Conservation (phyloP, 2,797 vertebrate species). For the Macropodus opercularis region DNA sequence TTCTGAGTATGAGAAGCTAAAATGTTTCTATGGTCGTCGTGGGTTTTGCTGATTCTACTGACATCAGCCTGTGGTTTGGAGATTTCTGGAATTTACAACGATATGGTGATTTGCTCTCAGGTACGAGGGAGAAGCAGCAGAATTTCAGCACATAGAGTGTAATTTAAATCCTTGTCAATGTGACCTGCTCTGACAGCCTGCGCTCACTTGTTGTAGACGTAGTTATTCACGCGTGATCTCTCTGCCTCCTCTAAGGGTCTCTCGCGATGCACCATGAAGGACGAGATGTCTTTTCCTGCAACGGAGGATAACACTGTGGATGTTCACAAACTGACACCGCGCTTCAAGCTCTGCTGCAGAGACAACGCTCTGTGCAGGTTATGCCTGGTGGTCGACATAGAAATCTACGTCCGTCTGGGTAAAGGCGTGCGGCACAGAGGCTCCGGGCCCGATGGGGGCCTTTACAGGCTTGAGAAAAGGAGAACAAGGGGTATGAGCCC, state of each 20-base stretch:
- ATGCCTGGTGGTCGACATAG: slow-evolving; percentile 80
- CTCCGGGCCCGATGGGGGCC: slow-evolving; percentile 38
- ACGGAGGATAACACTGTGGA: slow-evolving; percentile 3
- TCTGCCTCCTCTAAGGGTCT: slow-evolving; percentile 56
- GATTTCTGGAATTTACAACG: slow-evolving; percentile 11
- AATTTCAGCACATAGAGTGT: too few species aligned
- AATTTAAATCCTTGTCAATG: slow-evolving; percentile 39
- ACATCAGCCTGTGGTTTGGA: slow-evolving; percentile 34
- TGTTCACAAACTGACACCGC: slow-evolving; percentile 61
- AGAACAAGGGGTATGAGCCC: slow-evolving; percentile 39
- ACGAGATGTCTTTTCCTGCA: not conserved
- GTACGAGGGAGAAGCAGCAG: slow-evolving; percentile 38
- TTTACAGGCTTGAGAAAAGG: not conserved
- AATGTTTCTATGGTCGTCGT: slow-evolving; percentile 53
- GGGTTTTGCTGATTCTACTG: slow-evolving; percentile 32
- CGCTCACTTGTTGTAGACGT: not conserved
- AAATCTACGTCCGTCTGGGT: slow-evolving; percentile 56
- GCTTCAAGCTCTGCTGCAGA: slow-evolving; percentile 78
- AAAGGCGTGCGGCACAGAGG: slow-evolving; percentile 20
- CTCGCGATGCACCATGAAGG: slow-evolving; percentile 54
- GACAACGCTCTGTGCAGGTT: slow-evolving; percentile 72
- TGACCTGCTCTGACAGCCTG: slow-evolving; percentile 1
- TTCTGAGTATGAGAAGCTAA: slow-evolving; percentile 6
- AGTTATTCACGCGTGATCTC: too few species aligned
- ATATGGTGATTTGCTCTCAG: slow-evolving; percentile 60